A percentile compares a stretch with the other conserved stretches of the same genome.
These are phyloP conservation scores for Pristis pectinata DNA, from an alignment of 2,797 vertebrate species.

Conservation along the genomic window DNA sequence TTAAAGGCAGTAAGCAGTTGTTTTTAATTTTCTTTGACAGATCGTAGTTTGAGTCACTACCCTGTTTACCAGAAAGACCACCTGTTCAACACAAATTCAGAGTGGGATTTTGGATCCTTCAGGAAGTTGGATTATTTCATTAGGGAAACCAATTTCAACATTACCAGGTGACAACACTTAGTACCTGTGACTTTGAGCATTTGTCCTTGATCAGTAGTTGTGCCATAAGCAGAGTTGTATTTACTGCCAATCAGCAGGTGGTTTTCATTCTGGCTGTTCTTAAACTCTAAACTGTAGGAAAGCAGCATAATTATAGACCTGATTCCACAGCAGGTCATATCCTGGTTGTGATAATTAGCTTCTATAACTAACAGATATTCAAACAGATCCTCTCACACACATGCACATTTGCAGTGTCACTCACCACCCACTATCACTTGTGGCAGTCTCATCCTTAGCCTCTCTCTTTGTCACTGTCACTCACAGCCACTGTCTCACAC, in stretches of 20 bases:
- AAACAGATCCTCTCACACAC: no score
- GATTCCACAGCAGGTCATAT: not conserved
- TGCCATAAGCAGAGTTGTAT: not conserved
- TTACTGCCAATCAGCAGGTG: not conserved
- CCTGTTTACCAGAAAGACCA: constrained; percentile 86
- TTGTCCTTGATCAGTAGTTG: not conserved
- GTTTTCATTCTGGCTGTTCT: not conserved
- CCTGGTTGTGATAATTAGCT: no score
- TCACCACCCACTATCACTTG: no score
- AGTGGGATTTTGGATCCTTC: constrained; percentile 86
- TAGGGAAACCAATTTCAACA: constrained; percentile 71
- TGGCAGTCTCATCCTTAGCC: no score
- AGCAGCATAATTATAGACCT: no score
- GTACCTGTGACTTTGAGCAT: not conserved
- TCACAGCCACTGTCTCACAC: no score
- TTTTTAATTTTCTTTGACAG: constrained; percentile 49
- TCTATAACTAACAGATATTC: no score
- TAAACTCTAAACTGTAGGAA: not conserved
- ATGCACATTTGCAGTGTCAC: no score
- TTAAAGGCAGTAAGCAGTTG: not conserved
- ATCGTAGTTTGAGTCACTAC: constrained; percentile 74
- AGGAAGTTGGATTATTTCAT: constrained; percentile 71
- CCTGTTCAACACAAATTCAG: constrained; percentile 80
- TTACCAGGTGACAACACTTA: constrained; percentile 60
- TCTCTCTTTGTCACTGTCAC: no score